Evolutionary conservation across 1,140 invertebrate genomes (phyloP).

Genomic region (Hylaeus anthracinus): DNA sequence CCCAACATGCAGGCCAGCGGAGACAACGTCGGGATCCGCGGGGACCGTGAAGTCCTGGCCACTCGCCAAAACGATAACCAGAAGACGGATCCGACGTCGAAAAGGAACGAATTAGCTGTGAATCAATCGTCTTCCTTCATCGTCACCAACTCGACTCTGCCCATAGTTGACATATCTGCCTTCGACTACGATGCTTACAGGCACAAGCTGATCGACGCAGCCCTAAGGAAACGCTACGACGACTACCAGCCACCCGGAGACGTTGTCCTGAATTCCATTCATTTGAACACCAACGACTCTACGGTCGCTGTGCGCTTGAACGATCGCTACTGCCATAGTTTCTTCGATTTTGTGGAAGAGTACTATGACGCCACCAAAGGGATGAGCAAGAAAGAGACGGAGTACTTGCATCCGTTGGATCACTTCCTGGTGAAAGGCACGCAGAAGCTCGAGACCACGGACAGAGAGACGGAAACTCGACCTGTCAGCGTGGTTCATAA

Average conservation of each 20-base stretch:
- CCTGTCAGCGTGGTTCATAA: background rate
- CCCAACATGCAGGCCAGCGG: slow-evolving; percentile 26
- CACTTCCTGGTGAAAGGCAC: slow-evolving; percentile 67
- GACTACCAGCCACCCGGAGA: slow-evolving; percentile 68
- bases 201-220: slow-evolving; percentile 69
- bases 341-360: slow-evolving; percentile 69
- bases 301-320: slow-evolving; percentile 48
- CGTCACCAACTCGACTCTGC: slow-evolving; percentile 50
- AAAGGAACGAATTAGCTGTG: background rate
- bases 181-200: slow-evolving; percentile 72
- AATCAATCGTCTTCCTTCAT: slow-evolving; percentile 60
- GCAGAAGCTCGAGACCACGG: slow-evolving; percentile 50
- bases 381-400: slow-evolving; percentile 49
- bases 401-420: slow-evolving; percentile 66
- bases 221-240: slow-evolving; percentile 67
- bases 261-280: slow-evolving; percentile 71
- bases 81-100: background rate
- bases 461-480: slow-evolving; percentile 42
- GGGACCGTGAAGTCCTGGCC: fast-evolving
- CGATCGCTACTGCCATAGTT: slow-evolving; percentile 56
- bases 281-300: slow-evolving; percentile 67
- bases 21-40: background rate
- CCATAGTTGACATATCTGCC: slow-evolving; percentile 64
- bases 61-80: background rate
- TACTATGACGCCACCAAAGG: slow-evolving; percentile 36